Evolutionary conservation across 2,113 vertebrate species (phyloP).

Genomic region (Sardina pilchardus): DNA sequence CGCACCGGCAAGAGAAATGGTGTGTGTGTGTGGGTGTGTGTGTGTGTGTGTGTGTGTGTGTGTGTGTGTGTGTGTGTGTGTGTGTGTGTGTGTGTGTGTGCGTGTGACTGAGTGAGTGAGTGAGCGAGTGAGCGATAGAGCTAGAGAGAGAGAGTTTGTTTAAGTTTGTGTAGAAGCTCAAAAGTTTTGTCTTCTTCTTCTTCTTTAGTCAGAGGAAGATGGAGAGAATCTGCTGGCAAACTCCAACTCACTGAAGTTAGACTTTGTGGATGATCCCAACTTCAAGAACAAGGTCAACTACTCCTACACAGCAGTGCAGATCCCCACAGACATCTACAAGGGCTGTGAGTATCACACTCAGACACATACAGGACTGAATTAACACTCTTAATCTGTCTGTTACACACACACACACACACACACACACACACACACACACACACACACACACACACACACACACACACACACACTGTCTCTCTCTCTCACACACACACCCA

Average conservation of each 20-base stretch:
- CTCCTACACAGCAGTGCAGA: slow-evolving; percentile 94
- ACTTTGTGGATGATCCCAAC: slow-evolving; percentile 89
- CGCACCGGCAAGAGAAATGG: slow-evolving; percentile 16
- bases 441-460: not conserved
- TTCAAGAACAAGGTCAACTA: slow-evolving; percentile 99
- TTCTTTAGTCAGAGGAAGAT: slow-evolving; percentile 80
- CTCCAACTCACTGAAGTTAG: slow-evolving; percentile 82
- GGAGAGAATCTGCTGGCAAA: slow-evolving; percentile 81
- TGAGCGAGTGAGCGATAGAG: not conserved
- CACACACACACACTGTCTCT: not conserved
- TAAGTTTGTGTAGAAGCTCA: not conserved
- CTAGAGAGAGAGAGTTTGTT: not conserved
- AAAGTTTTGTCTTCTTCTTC: not conserved
- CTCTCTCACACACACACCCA: not conserved
- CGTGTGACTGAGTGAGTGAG: slow-evolving; percentile 25
- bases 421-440: not conserved
- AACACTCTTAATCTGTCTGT: no score
- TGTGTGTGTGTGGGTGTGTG: slow-evolving; percentile 38
- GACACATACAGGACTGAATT: no score
- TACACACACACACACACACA: not conserved
- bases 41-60: slow-evolving; percentile 35
- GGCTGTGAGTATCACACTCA: slow-evolving; percentile 85
- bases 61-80: slow-evolving; percentile 28
- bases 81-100: slow-evolving; percentile 13
- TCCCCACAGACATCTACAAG: slow-evolving; percentile 99